Conservation (phyloP, 2,888 invertebrate species). For the Dioctria rufipes region DNA sequence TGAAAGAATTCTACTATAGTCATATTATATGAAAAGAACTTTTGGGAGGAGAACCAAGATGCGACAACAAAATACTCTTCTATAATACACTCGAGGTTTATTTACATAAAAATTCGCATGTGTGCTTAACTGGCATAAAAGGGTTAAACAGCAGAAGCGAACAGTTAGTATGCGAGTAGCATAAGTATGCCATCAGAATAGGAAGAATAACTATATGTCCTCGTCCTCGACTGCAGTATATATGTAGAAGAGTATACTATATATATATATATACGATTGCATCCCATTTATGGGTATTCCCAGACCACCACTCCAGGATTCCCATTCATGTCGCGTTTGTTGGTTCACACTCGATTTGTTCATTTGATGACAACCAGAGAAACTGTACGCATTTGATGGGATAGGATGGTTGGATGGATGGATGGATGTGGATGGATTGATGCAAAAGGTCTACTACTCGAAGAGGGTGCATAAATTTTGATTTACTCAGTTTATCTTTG, state of each 20-base stretch:
- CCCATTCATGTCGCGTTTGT: constrained; percentile 71
- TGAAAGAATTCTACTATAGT: too few species aligned
- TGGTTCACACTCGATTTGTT: constrained; percentile 72
- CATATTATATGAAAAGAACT: too few species aligned
- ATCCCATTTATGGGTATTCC: constrained; percentile 38
- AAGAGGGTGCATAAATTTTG: constrained; percentile 53
- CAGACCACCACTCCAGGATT: constrained; percentile 58
- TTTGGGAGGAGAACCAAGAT: not conserved
- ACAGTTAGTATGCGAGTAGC: constrained; percentile 36
- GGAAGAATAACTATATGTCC: not conserved
- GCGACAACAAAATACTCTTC: constrained; percentile 18
- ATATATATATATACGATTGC: too few species aligned
- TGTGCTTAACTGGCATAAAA: constrained; percentile 43
- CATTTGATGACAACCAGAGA: constrained; percentile 67
- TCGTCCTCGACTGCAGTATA: not conserved
- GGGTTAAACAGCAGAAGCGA: constrained; percentile 33
- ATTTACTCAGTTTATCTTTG: constrained; percentile 55
- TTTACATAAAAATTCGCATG: constrained; percentile 53
- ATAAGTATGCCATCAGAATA: constrained; percentile 25
- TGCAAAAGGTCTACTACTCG: constrained; percentile 30
- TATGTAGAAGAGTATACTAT: not conserved
- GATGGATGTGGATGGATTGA: too few species aligned
- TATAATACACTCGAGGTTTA: constrained; percentile 43
- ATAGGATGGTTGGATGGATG: not conserved
- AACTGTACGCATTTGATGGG: constrained; percentile 37